Base-by-base conservation (phyloP, 2,797 vertebrate species). In the Poecilia wingei region DNA sequence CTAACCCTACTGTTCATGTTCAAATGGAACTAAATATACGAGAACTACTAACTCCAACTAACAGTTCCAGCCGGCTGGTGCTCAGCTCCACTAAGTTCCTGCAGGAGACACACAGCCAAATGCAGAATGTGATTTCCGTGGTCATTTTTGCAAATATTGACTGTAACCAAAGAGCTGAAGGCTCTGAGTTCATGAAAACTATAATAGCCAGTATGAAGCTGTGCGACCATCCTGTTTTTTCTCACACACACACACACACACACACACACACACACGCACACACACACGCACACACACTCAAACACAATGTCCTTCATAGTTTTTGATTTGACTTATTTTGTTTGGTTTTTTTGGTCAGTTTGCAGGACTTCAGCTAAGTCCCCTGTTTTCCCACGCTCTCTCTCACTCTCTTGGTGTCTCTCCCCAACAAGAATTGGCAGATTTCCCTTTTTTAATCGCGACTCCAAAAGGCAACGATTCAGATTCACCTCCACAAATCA, bases 11-110 rank as follows among this genome's bases (percentile, higher is more conserved):
- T 88, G 88, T 89, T 89, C 90, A 91, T 87, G 85, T 88, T 87
- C 89, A 92, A 83, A 69, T 85, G 91, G 92, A 90, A 93, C 91
- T 88, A 53, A 25, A 85, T 85, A 75, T 74, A 83, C 86, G 93
- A 85, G 55, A 92, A 91, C 91, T 93, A 94, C 94, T 93, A 92
- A 94, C 94, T 90, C 86, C 91, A 81, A 93, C 92, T 94, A 94
- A 94, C 93, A 91, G 92, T 91, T 93, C 88, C 90, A 90, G 92
- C 88, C 80, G 79, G 89, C 92, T 94, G 92, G 89, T 86, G 92
- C 91, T 90, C 89, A 79, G 86, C 90, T 92, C 79, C 75, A 80
- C 77, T 83, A 86, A 80, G 77, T 82, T 87, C 77, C 79, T 39
- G 25, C 76, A 71, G 89, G 84, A 91, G 87, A 70, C 79, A 84